phyloP scores from a whole-genome alignment of 2,888 invertebrate species.

The Germaria angustata region DNA sequence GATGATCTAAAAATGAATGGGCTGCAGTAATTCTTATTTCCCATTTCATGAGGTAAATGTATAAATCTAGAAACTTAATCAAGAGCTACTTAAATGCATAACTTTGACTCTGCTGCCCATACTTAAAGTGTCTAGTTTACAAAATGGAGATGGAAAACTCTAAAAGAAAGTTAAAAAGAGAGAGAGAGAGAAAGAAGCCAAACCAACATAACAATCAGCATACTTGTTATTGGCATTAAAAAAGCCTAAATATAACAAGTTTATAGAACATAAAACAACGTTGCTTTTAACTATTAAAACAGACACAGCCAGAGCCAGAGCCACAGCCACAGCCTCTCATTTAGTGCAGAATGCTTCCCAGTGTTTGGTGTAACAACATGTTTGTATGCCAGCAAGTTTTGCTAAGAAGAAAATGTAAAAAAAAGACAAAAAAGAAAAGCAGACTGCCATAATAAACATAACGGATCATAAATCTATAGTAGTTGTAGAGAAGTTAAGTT shows the following conservation, averaged over 20 bases:
- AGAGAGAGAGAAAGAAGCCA: slow-evolving; percentile 18
- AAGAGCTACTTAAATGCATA: slow-evolving; percentile 64
- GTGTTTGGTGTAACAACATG: background rate
- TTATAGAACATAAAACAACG: slow-evolving; percentile 16
- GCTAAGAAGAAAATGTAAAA: slow-evolving; percentile 15
- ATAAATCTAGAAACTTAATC: slow-evolving; percentile 62
- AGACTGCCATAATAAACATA: slow-evolving; percentile 64
- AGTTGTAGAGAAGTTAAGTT: slow-evolving; percentile 19
- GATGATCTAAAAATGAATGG: slow-evolving; percentile 43
- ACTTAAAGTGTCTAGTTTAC: slow-evolving; percentile 55
- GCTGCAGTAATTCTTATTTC: slow-evolving; percentile 16
- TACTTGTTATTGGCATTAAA: slow-evolving; percentile 26
- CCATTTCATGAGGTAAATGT: background rate
- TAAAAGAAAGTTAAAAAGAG: slow-evolving; percentile 41
- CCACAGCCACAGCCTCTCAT: background rate
- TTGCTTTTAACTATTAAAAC: background rate
- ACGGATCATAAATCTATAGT: slow-evolving; percentile 66
- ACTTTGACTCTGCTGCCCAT: slow-evolving; percentile 23
- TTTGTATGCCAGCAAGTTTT: slow-evolving; percentile 30
- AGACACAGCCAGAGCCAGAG: background rate
- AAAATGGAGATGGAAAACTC: slow-evolving; percentile 51
- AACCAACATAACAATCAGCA: slow-evolving; percentile 59
- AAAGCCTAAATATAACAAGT: slow-evolving; percentile 49
- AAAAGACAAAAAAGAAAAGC: background rate
- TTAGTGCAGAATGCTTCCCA: background rate